Base-by-base conservation (phyloP, 2,888 invertebrate species). In the Phlogophora meticulosa region DNA sequence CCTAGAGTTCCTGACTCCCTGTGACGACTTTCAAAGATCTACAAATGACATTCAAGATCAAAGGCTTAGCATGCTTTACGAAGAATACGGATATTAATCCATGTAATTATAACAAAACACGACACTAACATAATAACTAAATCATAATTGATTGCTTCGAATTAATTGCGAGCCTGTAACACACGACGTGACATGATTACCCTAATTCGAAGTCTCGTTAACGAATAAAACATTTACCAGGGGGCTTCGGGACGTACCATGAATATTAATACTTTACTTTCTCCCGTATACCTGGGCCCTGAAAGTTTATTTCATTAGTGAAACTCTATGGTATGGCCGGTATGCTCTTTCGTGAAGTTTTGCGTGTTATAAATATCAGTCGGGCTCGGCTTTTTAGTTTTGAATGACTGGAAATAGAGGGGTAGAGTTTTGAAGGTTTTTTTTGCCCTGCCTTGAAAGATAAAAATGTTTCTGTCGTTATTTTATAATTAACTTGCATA, bases 171-270 rank as follows among this genome's bases (percentile, higher is more conserved):
- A 90, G 87, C 87, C 87, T 89, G 84, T 87, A 89, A 90, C 92
- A 92, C 87, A 93, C 92, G 87, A 93, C 94, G 94, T 94, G 95
- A 93, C 94, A 92, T 90, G 94, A 93, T 94, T 94, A 91, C 93
- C 90, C 87, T 94, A 94, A 94, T 94, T 92, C 91, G 85, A 81
- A 83, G 88, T 90, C 93, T 94, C 94, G 95, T 94, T 95, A 95
- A 92, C 95, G 94, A 92, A 95, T 94, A 93, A 94, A 95, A 95
- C 94, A 95, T 95, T 94, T 94, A 94, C 94, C 94, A 93, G 91
- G 93, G 90, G 91, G 88, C 88, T 85, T 87, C 67, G 84, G 83
- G 78, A 86, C 89, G 80, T 76, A 84, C 84, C 90, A 93, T 95
- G 95, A 94, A 95, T 95, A 95, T 94, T 94, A 94, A 95, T 91